Base-by-base conservation (phyloP, 23 tunicate species). In the Corella eumyota region DNA sequence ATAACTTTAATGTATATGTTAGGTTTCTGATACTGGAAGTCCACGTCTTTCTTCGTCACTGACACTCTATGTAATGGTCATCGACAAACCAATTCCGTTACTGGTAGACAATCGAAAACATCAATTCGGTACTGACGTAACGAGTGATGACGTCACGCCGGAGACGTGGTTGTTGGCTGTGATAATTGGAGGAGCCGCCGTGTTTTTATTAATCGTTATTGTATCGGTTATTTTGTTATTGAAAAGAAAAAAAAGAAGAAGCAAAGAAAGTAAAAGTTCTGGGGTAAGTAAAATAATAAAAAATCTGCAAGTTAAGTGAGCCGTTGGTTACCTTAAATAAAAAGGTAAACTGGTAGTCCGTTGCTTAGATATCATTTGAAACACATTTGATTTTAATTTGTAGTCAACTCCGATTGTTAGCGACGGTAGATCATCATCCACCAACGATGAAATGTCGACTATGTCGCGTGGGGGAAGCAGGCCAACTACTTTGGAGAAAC, bases 41-140 rank as follows among this genome's bases (percentile, higher is more conserved):
- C 68, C 68, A 31, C 68, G 52, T 24, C 40, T 62, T 51, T 6
- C 68, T 25, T 62, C 68, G 44, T 37, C 68, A 4, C 3, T 62
- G 51, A 62, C 33, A 32, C 44, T 62, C 52, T 62, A 62, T 52
- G 44, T 62, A 51, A 25, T 38, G 26, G 68, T 62, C 29, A 62
- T 62, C 32, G 40, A 34, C 27, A 32, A 36, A 20, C 68, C 68
- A 20, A 51, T 52, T 22, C 68, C 68, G 4, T 45, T 25, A 22
- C 35, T 33, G 6, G 22, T 11, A 11, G 27, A 51, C 5, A 11
- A 7, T 5, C 23, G 27, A 6, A 17, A 32, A 6, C 48, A 40
- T 36, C 27, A 21, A 11, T 2, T 25, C 33, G 22, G 40, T 11
- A 25, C n/a, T 62, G 53, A 22, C 2, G 52, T 6, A 1, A 38